Percentiles rank a stretch among this genome's conserved stretches.
Conservation (phyloP, 2,888 invertebrate genomes). For the Leptinotarsa tumamoca region DNA sequence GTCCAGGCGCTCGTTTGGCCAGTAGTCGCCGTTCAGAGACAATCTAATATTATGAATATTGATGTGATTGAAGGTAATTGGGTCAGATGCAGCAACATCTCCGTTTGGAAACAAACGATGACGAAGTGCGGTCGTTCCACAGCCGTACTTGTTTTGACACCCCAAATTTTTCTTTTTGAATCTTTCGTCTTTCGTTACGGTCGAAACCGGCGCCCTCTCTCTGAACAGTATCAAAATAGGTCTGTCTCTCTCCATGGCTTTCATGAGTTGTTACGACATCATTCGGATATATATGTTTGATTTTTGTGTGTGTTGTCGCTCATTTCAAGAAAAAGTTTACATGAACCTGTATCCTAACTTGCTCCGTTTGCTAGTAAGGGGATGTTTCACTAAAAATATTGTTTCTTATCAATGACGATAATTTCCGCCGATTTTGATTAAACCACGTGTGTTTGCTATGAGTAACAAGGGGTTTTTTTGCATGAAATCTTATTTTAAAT, state of each 20-base stretch:
- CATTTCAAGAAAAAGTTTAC: no score
- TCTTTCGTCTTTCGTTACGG: no score
- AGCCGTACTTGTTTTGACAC: background rate
- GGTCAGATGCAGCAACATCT: background rate
- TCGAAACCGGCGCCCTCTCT: background rate
- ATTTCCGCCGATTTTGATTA: no score
- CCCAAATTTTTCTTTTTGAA: background rate
- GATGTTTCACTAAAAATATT: no score
- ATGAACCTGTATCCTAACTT: no score
- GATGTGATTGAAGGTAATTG: background rate
- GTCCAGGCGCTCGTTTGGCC: background rate
- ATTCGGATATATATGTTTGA: background rate
- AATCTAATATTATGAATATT: background rate
- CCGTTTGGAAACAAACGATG: background rate
- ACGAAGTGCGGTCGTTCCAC: background rate
- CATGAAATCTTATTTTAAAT: no score
- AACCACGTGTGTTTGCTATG: no score
- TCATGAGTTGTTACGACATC: background rate
- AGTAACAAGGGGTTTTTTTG: no score
- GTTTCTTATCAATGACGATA: no score
- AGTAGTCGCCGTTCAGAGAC: background rate
- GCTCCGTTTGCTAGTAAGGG: no score
- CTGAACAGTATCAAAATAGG: background rate
- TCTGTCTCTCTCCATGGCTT: background rate
- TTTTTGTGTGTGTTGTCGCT: no score